phyloP scores from a whole-genome alignment of 1,140 invertebrate species.

The Battus philenor region DNA sequence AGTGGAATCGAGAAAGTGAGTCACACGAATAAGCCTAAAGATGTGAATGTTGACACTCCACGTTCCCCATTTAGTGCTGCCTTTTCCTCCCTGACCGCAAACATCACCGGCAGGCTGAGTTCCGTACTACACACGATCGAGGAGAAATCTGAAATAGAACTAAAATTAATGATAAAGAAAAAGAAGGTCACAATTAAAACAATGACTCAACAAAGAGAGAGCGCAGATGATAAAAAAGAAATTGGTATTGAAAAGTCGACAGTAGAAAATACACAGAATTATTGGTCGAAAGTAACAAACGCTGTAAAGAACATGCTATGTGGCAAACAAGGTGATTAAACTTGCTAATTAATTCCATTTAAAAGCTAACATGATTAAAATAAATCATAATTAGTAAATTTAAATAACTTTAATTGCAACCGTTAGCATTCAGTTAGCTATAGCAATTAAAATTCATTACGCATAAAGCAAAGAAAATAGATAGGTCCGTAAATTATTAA shows the following conservation, averaged over 20 bases:
- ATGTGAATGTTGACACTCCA: constrained; percentile 46
- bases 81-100: constrained; percentile 47
- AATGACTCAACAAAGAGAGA: constrained; percentile 33
- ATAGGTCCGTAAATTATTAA: too few relatives aligned
- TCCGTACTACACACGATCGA: constrained; percentile 49
- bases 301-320: constrained; percentile 66
- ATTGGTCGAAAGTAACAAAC: constrained; percentile 58
- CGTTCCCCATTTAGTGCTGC: constrained; percentile 37
- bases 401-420: too few relatives aligned
- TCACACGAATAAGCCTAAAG: constrained; percentile 40
- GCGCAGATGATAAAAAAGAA: constrained; percentile 31
- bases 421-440: too few relatives aligned
- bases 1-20: constrained; percentile 43
- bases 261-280: constrained; percentile 63
- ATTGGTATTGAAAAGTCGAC: too few relatives aligned
- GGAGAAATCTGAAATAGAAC: constrained; percentile 71
- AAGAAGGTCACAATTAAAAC: constrained; percentile 59
- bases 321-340: too few relatives aligned
- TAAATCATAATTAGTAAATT: too few relatives aligned
- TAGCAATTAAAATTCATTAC: too few relatives aligned
- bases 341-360: too few relatives aligned
- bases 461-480: too few relatives aligned
- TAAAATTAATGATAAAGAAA: constrained; percentile 70
- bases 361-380: too few relatives aligned
- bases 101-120: constrained; percentile 62